Evolutionary conservation across 2,888 invertebrate genomes (phyloP), one percentile per base, ranked within the genome.

Genomic region (Malacosoma neustria): DNA sequence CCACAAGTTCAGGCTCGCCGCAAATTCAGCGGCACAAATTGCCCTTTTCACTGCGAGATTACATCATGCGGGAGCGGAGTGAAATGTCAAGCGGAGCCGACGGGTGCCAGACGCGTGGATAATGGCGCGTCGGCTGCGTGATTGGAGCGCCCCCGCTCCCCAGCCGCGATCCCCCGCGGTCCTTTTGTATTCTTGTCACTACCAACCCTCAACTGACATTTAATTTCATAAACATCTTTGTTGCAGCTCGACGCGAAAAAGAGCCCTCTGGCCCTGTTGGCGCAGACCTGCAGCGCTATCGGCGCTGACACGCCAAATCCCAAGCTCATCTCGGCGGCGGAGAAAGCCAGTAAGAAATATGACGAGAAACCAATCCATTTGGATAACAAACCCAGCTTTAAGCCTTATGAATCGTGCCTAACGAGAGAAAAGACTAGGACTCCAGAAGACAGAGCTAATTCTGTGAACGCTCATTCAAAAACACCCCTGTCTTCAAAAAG

Each of bases 221-320:
- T 81, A 76, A 82, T 82, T 82, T 77, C 75, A 77, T 81, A 75
- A 74, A 80, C 70, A 65, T 73, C 87, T 73, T 87, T 84, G 75
- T 93, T 93, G 51, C 92, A 98, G 98, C 89, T 97, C 90, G 98
- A 98, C 87, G 96, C 97, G 49, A 98, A 97, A 89, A 97, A 98
- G 87, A 97, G 97, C 86, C 98, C 98, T 11, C 86, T 98, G 75
- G 98, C 98, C 34, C 87, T 98, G 44, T 87, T 98, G 59, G 98
- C 98, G 36, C 97, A 98, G 79, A 98, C 98, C 37, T 98, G 98
- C 88, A 98, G 97, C 74, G 97, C 97, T 67, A 98, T 98, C 64
- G 98, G 97, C 47, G 92, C 94, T 3, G 97, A 97, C 76, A 88
- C 93, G 14, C 92, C 95, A 36, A 92, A 92, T 69, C 90, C 93